Evolutionary conservation across 1,140 invertebrate species (phyloP).

Genomic region (Eupristina koningsbergeri): DNA sequence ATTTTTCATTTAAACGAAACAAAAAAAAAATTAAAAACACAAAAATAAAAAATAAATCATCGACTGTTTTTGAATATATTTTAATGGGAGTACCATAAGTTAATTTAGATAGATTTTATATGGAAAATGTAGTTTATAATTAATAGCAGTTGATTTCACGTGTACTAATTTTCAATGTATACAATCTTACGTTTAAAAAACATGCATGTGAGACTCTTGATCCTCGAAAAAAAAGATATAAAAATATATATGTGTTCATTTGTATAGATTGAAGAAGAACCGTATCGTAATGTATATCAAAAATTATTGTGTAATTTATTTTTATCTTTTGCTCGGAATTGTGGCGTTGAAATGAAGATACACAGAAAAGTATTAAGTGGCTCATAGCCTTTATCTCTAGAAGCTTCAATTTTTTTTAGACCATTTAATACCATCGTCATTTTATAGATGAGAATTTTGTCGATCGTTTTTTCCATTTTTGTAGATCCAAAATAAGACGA

Average conservation of each 20-base stretch:
- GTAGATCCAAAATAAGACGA: not conserved
- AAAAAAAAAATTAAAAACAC: not conserved
- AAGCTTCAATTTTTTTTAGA: not conserved
- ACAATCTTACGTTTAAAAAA: slow-evolving; percentile 18
- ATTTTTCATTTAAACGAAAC: slow-evolving; percentile 23
- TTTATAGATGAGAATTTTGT: not conserved
- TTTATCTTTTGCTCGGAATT: not conserved
- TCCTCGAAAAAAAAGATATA: slow-evolving; percentile 16
- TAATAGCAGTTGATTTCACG: slow-evolving; percentile 24
- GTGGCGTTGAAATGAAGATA: slow-evolving; percentile 18
- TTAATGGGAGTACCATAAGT: slow-evolving; percentile 14
- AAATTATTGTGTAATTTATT: slow-evolving; percentile 27
- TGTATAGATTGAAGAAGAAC: slow-evolving; percentile 30
- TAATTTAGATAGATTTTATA: slow-evolving; percentile 34
- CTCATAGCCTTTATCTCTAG: not conserved
- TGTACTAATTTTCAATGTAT: slow-evolving; percentile 33
- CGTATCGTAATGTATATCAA: slow-evolving; percentile 22
- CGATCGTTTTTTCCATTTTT: not conserved
- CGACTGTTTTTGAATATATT: slow-evolving; percentile 17
- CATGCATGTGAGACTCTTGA: slow-evolving; percentile 39
- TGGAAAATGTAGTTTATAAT: not conserved
- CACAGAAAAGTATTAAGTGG: not conserved
- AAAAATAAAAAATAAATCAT: not conserved
- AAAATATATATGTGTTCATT: slow-evolving; percentile 42
- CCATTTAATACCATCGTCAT: slow-evolving; percentile 21